These are phyloP conservation scores for Drosophila quadrilineata DNA, from an alignment of 1,140 invertebrate species.

Conservation along the genomic window DNA sequence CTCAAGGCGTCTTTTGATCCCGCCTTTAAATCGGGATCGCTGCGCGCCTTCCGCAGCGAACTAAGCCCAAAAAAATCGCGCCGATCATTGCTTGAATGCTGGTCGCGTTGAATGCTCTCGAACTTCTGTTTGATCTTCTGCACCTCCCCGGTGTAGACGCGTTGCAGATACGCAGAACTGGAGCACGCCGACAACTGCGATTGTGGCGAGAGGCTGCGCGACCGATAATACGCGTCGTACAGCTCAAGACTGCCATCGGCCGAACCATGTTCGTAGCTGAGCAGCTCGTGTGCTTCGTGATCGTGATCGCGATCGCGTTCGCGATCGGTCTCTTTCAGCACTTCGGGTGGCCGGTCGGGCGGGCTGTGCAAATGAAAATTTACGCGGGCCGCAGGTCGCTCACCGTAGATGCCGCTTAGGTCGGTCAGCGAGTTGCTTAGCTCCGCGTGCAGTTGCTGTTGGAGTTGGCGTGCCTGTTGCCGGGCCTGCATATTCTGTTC, in stretches of 20 bases:
- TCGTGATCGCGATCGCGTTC: neutral
- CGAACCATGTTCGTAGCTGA: slow-evolving; percentile 60
- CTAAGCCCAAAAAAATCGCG: slow-evolving; percentile 81
- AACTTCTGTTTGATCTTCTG: slow-evolving; percentile 87
- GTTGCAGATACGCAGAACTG: slow-evolving; percentile 83
- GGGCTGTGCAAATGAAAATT: slow-evolving; percentile 80
- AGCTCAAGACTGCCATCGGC: slow-evolving; percentile 79
- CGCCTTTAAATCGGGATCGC: slow-evolving; percentile 88
- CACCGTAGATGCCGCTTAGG: slow-evolving; percentile 90
- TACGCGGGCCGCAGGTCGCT: slow-evolving; percentile 82
- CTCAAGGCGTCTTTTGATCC: slow-evolving; percentile 82
- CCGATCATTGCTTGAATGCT: slow-evolving; percentile 55
- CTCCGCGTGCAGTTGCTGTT: slow-evolving; percentile 52
- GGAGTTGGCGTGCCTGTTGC: slow-evolving; percentile 45
- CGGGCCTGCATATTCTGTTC: slow-evolving; percentile 75
- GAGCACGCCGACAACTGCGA: slow-evolving; percentile 83
- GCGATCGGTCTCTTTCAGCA: slow-evolving; percentile 12
- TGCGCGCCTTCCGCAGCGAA: slow-evolving; percentile 85
- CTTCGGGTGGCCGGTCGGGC: slow-evolving; percentile 62
- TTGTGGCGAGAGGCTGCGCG: slow-evolving; percentile 85
- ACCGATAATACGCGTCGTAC: slow-evolving; percentile 85
- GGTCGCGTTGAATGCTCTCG: slow-evolving; percentile 83
- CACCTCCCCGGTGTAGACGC: slow-evolving; percentile 89
- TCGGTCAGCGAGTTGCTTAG: slow-evolving; percentile 86
- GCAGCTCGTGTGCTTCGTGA: slow-evolving; percentile 19